These are phyloP conservation scores for Philhelius pedissequus DNA, from an alignment of 2,888 invertebrate genomes.

Conservation along the genomic window DNA sequence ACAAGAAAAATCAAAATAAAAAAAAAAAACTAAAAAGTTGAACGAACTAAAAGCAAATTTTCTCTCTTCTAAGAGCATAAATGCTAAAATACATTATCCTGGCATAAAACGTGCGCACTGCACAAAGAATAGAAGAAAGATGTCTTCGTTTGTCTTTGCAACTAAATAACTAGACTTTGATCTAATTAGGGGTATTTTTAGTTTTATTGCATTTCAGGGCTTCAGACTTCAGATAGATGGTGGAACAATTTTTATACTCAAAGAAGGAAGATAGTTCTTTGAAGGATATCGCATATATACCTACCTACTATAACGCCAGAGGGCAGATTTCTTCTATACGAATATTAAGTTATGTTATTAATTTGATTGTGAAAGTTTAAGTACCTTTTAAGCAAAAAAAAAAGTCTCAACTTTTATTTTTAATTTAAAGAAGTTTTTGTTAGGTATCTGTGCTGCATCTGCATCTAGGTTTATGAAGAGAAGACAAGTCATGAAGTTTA, in stretches of 20 bases:
- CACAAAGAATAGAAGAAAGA: conserved; percentile 4
- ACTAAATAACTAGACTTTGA: conserved; percentile 20
- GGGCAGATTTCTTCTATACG: background rate
- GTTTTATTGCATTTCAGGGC: background rate
- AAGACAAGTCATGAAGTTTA: too few species aligned
- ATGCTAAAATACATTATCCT: conserved; percentile 7
- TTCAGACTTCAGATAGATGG: too few species aligned
- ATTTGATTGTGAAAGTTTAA: conserved; percentile 10
- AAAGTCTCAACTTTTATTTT: background rate
- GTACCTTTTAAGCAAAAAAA: background rate
- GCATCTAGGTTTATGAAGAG: too few species aligned
- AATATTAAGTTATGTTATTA: background rate
- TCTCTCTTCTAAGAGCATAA: background rate
- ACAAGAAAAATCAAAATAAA: background rate
- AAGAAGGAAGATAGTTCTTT: background rate
- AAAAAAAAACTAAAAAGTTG: conserved; percentile 7
- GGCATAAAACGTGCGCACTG: conserved; percentile 8
- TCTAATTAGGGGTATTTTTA: conserved; percentile 10
- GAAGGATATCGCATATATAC: background rate
- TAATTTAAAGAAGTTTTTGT: background rate
- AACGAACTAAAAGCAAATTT: background rate
- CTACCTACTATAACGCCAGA: background rate
- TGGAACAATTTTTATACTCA: background rate
- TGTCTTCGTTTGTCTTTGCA: background rate
- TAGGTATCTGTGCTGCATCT: too few species aligned